A percentile compares a stretch with the other conserved stretches of the same genome.
These are phyloP conservation scores for Reticulitermes lucifugus DNA, from an alignment of 2,888 invertebrate genomes.

Conservation along the genomic window DNA sequence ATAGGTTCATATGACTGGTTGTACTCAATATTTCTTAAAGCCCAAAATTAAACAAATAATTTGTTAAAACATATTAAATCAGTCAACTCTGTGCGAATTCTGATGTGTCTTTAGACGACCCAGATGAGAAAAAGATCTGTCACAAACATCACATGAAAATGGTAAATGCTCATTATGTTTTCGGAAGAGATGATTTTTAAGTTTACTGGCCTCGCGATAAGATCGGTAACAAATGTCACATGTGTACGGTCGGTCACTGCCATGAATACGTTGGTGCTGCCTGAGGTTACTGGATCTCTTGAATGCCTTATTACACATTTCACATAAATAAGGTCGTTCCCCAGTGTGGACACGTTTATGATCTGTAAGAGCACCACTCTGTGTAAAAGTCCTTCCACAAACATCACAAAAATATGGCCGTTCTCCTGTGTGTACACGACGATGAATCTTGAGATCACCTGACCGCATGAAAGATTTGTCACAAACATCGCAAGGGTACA, in stretches of 20 bases:
- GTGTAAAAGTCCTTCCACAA: background rate
- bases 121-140: no score
- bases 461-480: background rate
- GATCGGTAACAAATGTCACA: background rate
- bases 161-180: no score
- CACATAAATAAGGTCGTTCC: background rate
- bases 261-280: background rate
- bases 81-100: no score
- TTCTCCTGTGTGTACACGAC: background rate
- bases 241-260: background rate
- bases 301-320: conserved; percentile 5
- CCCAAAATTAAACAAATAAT: no score
- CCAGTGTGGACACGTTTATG: background rate
- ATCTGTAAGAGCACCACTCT: background rate
- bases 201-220: no score
- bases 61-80: no score
- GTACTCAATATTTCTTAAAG: no score
- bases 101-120: no score
- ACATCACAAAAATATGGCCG: background rate
- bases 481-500: background rate
- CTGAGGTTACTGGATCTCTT: background rate
- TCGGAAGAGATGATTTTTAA: no score
- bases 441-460: background rate
- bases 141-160: no score
- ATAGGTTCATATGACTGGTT: no score